Evolutionary conservation across 2,888 invertebrate species (phyloP).

Genomic region (Pedicia rivosa): DNA sequence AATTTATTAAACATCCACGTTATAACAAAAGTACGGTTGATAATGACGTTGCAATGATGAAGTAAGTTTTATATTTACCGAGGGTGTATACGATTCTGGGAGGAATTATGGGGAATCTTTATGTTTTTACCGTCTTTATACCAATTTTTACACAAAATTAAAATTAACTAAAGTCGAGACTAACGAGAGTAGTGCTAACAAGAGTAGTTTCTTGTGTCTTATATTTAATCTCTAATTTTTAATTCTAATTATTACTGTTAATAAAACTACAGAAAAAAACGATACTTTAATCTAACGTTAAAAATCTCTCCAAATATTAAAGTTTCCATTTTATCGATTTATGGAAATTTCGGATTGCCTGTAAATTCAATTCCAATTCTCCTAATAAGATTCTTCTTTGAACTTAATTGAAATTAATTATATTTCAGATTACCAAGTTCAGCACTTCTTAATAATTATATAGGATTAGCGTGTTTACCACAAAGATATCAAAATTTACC

Average conservation of each 20-base stretch:
- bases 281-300: too few species aligned
- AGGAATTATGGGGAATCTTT: too few species aligned
- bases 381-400: too few species aligned
- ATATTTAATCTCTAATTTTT: too few species aligned
- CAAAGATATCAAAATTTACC: constrained; percentile 47
- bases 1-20: constrained; percentile 64
- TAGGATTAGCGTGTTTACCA: constrained; percentile 68
- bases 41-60: constrained; percentile 79
- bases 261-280: too few species aligned
- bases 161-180: too few species aligned
- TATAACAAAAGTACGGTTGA: constrained; percentile 82
- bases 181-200: too few species aligned
- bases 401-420: neutral
- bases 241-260: too few species aligned
- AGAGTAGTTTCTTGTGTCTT: too few species aligned
- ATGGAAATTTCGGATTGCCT: neutral
- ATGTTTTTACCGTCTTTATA: too few species aligned
- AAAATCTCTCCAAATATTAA: neutral
- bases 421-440: constrained; percentile 23
- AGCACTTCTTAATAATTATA: constrained; percentile 26
- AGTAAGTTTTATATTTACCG: constrained; percentile 27
- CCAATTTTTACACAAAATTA: too few species aligned
- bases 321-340: neutral
- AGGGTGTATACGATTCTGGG: too few species aligned
- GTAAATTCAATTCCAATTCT: neutral